phyloP scores from a whole-genome alignment of 2,888 invertebrate genomes.

The Drosophila algonquin region DNA sequence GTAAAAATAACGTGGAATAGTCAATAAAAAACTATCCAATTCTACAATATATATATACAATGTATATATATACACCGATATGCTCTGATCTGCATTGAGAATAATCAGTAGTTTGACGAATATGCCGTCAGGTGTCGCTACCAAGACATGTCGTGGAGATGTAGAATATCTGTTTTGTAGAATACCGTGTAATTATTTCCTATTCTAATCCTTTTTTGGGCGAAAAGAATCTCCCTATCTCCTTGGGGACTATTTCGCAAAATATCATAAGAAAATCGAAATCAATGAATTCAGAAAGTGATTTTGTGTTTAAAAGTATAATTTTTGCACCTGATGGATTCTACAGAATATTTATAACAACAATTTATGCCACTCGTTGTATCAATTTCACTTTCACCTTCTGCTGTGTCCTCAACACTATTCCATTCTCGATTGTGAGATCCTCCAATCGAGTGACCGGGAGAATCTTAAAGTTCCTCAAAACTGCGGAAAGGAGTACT shows the following conservation, averaged over 20 bases:
- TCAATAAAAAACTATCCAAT: too few species aligned
- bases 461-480: conserved; percentile 59
- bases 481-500: conserved; percentile 59
- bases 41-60: too few species aligned
- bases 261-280: too few species aligned
- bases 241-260: too few species aligned
- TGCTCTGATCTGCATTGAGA: too few species aligned
- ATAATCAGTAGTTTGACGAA: background rate
- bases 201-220: too few species aligned
- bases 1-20: too few species aligned
- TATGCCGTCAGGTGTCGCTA: background rate
- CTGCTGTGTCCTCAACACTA: conserved; percentile 47
- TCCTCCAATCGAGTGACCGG: conserved; percentile 24
- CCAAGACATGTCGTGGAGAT: background rate
- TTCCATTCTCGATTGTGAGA: conserved; percentile 17
- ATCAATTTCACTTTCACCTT: conserved; percentile 33
- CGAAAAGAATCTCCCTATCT: too few species aligned
- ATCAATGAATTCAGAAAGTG: too few species aligned
- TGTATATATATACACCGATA: too few species aligned
- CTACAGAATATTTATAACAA: background rate
- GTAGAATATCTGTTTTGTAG: background rate
- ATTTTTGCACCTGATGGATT: background rate
- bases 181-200: background rate
- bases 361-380: conserved; percentile 4
- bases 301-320: background rate